These are phyloP conservation scores for Drosophila peninsularis DNA, from an alignment of 2,888 invertebrate genomes.

Conservation along the genomic window DNA sequence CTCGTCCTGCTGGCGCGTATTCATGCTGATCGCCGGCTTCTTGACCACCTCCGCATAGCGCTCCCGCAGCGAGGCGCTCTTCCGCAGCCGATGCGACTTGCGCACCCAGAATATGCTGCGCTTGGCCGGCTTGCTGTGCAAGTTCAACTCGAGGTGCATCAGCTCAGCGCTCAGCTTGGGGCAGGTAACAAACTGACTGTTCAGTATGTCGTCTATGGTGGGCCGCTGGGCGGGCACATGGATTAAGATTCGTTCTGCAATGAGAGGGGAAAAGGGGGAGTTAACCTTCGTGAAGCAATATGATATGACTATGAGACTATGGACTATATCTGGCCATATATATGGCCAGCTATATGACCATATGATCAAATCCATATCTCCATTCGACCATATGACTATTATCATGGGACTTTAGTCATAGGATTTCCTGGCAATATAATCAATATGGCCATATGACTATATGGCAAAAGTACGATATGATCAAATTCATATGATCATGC, in stretches of 20 bases:
- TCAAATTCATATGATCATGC: too few relatives aligned
- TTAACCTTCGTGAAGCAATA: too few relatives aligned
- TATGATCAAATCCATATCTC: too few relatives aligned
- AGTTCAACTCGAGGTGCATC: slow-evolving; percentile 83
- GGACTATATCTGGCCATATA: too few relatives aligned
- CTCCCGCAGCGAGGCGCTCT: slow-evolving; percentile 82
- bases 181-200: slow-evolving; percentile 86
- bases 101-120: slow-evolving; percentile 83
- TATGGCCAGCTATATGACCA: too few relatives aligned
- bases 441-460: too few relatives aligned
- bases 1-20: slow-evolving; percentile 83
- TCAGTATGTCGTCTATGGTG: slow-evolving; percentile 85
- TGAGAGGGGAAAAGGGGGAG: neutral
- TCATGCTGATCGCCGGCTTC: slow-evolving; percentile 83
- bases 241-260: slow-evolving; percentile 85
- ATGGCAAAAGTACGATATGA: too few relatives aligned
- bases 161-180: slow-evolving; percentile 83
- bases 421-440: too few relatives aligned
- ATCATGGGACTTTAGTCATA: too few relatives aligned
- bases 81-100: slow-evolving; percentile 83
- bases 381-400: too few relatives aligned
- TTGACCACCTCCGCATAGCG: slow-evolving; percentile 83
- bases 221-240: slow-evolving; percentile 85
- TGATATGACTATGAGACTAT: too few relatives aligned
- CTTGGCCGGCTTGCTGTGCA: slow-evolving; percentile 81